Evolutionary conservation across 2,888 invertebrate genomes (phyloP).

Genomic region (Lepetodrilus schrolli): DNA sequence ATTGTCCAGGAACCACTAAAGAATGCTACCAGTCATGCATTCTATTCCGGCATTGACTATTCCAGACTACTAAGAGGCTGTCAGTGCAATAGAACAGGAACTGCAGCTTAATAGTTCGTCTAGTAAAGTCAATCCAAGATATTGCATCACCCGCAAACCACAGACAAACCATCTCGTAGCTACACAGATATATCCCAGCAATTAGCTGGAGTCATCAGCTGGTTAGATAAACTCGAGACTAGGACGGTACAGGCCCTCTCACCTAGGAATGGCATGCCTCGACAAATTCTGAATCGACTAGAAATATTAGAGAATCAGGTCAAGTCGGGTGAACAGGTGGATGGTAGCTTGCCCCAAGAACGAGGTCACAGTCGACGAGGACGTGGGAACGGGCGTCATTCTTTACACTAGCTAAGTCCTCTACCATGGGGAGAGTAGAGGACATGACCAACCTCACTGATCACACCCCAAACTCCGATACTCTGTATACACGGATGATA

Average conservation of each 20-base stretch:
- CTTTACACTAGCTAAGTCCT: background rate
- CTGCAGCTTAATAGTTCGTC: background rate
- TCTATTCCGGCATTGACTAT: background rate
- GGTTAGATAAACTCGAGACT: background rate
- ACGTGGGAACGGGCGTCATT: background rate
- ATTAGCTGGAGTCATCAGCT: background rate
- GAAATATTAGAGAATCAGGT: background rate
- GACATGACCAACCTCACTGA: background rate
- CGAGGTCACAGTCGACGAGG: background rate
- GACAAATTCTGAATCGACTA: background rate
- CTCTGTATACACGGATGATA: background rate
- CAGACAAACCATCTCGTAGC: background rate
- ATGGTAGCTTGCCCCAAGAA: background rate
- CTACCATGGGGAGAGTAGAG: background rate
- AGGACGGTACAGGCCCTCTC: background rate
- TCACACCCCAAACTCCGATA: background rate
- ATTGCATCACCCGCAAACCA: background rate
- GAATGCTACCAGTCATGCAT: too few relatives aligned
- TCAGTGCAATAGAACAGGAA: background rate
- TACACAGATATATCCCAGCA: background rate
- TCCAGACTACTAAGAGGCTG: background rate
- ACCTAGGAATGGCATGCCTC: background rate
- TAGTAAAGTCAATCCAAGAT: background rate
- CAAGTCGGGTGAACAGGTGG: background rate
- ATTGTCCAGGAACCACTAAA: too few relatives aligned